These are phyloP conservation scores for Microchrysa polita DNA, from an alignment of 2,888 invertebrate genomes.

Conservation along the genomic window DNA sequence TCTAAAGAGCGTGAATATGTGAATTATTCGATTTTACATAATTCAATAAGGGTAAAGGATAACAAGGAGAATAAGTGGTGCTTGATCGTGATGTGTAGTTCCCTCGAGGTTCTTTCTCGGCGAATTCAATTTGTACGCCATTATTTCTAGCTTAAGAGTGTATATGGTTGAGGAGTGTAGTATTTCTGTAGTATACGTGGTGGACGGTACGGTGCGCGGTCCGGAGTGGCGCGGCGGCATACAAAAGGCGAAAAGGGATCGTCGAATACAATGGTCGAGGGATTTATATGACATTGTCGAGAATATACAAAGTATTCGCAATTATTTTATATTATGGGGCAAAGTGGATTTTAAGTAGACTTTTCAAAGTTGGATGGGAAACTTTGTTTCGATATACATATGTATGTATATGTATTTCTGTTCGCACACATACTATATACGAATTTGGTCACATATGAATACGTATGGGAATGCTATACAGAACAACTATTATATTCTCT, in stretches of 20 bases:
- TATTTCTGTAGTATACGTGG: no score
- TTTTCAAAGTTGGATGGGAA: slow-evolving; percentile 26
- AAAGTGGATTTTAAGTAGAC: slow-evolving; percentile 34
- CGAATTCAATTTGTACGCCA: slow-evolving; percentile 33
- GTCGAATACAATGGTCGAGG: neutral
- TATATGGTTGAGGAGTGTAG: no score
- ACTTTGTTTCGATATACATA: slow-evolving; percentile 23
- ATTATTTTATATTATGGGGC: slow-evolving; percentile 35
- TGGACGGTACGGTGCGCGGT: no score
- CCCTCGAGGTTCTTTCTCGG: slow-evolving; percentile 27
- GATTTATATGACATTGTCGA: slow-evolving; percentile 32
- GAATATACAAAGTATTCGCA: slow-evolving; percentile 29
- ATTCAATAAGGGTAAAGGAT: slow-evolving; percentile 40
- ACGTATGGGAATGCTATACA: neutral
- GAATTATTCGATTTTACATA: slow-evolving; percentile 42
- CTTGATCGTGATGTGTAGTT: slow-evolving; percentile 41
- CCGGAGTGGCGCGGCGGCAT: no score
- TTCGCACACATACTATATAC: neutral
- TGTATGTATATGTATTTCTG: neutral
- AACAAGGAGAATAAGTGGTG: slow-evolving; percentile 40
- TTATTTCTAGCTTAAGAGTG: slow-evolving; percentile 22
- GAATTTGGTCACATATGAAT: neutral
- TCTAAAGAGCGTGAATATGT: slow-evolving; percentile 39
- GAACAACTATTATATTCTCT: neutral
- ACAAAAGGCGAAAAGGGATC: no score